phyloP scores from a whole-genome alignment of 2,797 vertebrate genomes.

The Merluccius polli region DNA sequence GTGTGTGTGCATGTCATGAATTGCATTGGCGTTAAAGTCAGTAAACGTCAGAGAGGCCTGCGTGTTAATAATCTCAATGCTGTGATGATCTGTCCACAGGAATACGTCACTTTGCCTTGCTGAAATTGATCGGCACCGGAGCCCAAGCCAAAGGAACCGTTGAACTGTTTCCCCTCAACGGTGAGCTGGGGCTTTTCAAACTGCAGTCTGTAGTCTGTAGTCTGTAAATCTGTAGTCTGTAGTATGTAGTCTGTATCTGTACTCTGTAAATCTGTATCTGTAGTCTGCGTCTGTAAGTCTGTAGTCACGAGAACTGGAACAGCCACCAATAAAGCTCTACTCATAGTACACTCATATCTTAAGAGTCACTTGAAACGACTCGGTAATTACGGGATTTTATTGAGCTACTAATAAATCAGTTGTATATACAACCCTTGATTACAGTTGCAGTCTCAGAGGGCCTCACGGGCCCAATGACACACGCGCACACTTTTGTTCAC shows the following conservation, averaged over 20 bases:
- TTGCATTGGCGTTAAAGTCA: neutral
- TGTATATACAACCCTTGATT: too few species aligned
- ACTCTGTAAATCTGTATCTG: neutral
- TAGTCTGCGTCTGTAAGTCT: too few species aligned
- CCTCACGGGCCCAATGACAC: too few species aligned
- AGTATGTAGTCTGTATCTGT: neutral
- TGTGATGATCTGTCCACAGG: slow-evolving; percentile 50
- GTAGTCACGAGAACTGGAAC: too few species aligned
- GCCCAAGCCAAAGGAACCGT: slow-evolving; percentile 67
- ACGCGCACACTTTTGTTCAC: too few species aligned
- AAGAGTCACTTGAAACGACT: too few species aligned
- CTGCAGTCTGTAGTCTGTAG: neutral
- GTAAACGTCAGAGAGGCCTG: neutral
- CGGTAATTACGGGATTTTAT: too few species aligned
- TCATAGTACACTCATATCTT: too few species aligned
- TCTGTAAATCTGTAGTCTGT: neutral
- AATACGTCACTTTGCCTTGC: slow-evolving; percentile 77
- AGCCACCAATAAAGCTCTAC: too few species aligned
- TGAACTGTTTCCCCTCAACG: slow-evolving; percentile 75
- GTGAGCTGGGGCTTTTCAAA: slow-evolving; percentile 44
- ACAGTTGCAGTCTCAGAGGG: too few species aligned
- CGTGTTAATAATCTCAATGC: neutral
- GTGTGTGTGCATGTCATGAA: too few species aligned
- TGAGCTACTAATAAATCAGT: too few species aligned
- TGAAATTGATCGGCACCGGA: slow-evolving; percentile 70